A percentile compares a stretch with the other conserved stretches of the same genome.
Conservation (phyloP, 2,113 vertebrate genomes). For the Eira barbara region DNA sequence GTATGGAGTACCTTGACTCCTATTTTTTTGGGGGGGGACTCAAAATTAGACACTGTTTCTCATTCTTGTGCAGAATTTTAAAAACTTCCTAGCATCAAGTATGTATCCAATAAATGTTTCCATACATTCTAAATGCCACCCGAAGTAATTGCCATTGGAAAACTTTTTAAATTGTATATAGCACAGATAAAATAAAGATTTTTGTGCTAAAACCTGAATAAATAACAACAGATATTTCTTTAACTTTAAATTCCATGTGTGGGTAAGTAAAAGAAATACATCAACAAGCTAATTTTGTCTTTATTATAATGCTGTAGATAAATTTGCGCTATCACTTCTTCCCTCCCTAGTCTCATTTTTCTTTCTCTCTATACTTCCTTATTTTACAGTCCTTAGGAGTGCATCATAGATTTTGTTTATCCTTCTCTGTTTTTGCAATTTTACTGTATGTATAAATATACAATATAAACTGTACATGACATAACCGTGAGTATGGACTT, state of each 20-base stretch:
- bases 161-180: neutral
- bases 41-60: neutral
- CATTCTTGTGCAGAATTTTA: neutral
- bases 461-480: neutral
- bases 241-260: neutral
- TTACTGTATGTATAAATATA: neutral
- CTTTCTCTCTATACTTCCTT: neutral
- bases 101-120: neutral
- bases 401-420: neutral
- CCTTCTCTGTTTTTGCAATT: neutral
- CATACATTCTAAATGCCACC: neutral
- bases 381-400: neutral
- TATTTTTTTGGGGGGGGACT: neutral
- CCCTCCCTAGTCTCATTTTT: neutral
- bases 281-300: neutral
- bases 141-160: neutral
- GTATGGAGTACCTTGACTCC: neutral
- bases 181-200: neutral
- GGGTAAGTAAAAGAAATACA: neutral
- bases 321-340: neutral
- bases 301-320: neutral
- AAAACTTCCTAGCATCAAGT: neutral
- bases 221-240: neutral
- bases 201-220: neutral
- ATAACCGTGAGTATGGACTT: neutral